Evolutionary conservation across 2,113 vertebrate genomes (phyloP).

Genomic region (Myotis lucifugus): DNA sequence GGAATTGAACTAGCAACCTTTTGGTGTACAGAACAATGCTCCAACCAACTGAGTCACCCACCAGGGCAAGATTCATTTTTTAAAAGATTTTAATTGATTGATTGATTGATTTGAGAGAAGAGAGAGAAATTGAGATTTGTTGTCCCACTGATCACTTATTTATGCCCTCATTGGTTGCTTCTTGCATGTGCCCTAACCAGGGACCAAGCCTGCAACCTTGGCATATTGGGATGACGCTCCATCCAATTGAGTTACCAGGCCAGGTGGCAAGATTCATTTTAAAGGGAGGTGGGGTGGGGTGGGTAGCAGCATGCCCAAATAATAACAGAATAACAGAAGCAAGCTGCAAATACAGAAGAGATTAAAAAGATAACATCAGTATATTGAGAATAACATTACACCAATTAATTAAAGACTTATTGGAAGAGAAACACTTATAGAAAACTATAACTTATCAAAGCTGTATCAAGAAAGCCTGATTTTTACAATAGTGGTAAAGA

Average conservation of each 20-base stretch:
- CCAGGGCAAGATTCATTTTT: background rate
- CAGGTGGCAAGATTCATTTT: background rate
- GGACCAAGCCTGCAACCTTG: background rate
- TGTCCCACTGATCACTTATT: background rate
- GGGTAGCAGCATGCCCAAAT: background rate
- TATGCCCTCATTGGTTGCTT: background rate
- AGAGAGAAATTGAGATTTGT: background rate
- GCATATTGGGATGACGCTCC: background rate
- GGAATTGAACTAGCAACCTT: background rate
- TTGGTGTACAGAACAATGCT: background rate
- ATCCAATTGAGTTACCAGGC: background rate
- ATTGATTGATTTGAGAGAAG: background rate
- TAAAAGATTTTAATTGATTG: background rate
- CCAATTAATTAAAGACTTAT: background rate
- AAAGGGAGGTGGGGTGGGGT: background rate
- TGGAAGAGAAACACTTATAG: background rate
- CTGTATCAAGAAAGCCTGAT: background rate
- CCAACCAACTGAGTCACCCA: background rate
- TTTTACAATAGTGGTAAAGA: background rate
- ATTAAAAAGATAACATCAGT: background rate
- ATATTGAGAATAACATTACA: background rate
- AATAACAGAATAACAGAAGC: background rate
- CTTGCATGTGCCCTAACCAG: background rate
- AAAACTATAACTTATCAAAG: constrained; percentile 3
- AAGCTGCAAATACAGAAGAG: background rate